Evolutionary conservation across 2,113 vertebrate genomes (phyloP).

Genomic region (Aegotheles bennettii): DNA sequence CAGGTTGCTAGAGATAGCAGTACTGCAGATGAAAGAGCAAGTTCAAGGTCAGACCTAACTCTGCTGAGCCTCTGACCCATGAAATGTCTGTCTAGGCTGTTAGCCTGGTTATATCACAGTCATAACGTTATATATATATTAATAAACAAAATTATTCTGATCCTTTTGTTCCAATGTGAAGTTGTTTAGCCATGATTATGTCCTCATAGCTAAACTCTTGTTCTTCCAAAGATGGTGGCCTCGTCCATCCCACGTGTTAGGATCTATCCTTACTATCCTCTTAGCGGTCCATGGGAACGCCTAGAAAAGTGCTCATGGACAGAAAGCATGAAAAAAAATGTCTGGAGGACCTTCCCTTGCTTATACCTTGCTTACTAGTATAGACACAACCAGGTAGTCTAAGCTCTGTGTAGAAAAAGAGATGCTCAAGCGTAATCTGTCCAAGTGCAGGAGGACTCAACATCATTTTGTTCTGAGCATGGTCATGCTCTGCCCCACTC

Average conservation of each 20-base stretch:
- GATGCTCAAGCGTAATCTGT: background rate
- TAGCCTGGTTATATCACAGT: background rate
- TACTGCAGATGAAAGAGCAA: background rate
- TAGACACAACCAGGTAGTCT: background rate
- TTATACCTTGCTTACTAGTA: background rate
- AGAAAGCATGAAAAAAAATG: background rate
- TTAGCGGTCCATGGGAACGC: background rate
- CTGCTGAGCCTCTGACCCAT: background rate
- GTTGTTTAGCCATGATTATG: background rate
- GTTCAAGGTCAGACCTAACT: background rate
- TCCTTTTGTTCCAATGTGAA: background rate
- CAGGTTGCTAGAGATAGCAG: accelerated
- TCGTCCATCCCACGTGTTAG: background rate
- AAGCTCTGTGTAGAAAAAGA: background rate
- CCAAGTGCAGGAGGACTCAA: background rate
- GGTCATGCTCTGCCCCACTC: background rate
- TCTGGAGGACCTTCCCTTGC: background rate
- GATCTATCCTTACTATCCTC: background rate
- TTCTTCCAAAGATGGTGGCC: background rate
- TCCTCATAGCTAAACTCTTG: background rate
- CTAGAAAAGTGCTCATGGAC: background rate
- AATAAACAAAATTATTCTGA: background rate
- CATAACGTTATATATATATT: background rate
- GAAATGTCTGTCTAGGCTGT: background rate
- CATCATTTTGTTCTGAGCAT: background rate